Conservation (phyloP, 1,140 invertebrate genomes). For the Ephestia elutella region DNA sequence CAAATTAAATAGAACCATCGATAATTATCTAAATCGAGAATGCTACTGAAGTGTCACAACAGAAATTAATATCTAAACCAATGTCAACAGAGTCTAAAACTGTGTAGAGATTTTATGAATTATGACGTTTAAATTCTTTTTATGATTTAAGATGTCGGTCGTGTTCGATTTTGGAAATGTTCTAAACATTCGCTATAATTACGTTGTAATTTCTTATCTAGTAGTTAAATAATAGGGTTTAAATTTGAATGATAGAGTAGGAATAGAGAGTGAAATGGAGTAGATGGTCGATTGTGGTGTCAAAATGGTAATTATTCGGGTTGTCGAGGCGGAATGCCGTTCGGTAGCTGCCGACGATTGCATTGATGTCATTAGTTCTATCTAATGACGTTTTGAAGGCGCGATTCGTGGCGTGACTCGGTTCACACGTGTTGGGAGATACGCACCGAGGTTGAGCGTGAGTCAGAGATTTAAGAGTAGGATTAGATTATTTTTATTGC, state of each 20-base stretch:
- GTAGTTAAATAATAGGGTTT: conserved; percentile 7
- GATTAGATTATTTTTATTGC: neutral
- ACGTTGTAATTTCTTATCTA: neutral
- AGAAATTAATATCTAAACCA: conserved; percentile 5
- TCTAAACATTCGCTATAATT: neutral
- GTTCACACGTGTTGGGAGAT: conserved; percentile 2
- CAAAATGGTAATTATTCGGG: conserved; percentile 31
- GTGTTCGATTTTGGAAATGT: conserved; percentile 7
- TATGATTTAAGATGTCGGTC: conserved; percentile 8
- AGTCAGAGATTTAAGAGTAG: neutral
- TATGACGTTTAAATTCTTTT: conserved; percentile 3
- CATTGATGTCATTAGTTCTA: conserved; percentile 37
- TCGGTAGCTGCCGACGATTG: conserved; percentile 35
- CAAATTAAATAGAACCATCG: conserved; percentile 27
- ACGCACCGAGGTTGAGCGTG: neutral
- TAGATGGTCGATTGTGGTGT: conserved; percentile 38
- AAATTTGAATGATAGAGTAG: conserved; percentile 6
- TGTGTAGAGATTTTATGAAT: neutral
- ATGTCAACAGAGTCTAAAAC: neutral
- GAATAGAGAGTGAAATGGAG: conserved; percentile 14
- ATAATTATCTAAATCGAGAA: conserved; percentile 32
- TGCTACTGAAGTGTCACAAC: neutral
- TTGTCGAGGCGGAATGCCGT: conserved; percentile 32
- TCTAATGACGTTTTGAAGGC: conserved; percentile 30
- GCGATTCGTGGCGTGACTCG: neutral